Evolutionary conservation across 1,140 invertebrate species (phyloP).

Genomic region (Sycophila sp.): DNA sequence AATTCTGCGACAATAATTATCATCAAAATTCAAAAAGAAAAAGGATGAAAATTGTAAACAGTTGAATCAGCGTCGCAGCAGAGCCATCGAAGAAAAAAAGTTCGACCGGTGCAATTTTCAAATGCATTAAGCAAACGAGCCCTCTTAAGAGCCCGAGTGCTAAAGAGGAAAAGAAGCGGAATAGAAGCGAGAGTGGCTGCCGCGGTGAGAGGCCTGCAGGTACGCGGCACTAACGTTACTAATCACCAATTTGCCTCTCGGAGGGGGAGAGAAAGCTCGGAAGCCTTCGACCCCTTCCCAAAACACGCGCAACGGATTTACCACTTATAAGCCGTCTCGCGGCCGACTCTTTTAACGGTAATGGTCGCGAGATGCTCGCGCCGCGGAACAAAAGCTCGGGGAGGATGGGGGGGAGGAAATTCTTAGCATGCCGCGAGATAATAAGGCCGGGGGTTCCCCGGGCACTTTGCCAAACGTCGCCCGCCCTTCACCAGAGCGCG

Average conservation of each 20-base stretch:
- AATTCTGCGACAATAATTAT: too few species aligned
- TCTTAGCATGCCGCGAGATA: conserved; percentile 17
- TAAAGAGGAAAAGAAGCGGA: neutral
- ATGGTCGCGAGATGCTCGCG: neutral
- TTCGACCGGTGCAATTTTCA: conserved; percentile 4
- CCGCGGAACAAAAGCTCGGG: conserved; percentile 3
- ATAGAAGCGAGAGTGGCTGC: neutral
- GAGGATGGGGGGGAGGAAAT: neutral
- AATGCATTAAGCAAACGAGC: conserved; percentile 27
- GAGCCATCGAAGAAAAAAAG: neutral
- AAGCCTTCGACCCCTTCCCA: too few species aligned
- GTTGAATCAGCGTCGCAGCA: neutral
- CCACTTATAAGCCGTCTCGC: neutral
- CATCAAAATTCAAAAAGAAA: too few species aligned
- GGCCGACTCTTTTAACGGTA: neutral
- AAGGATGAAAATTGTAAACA: too few species aligned
- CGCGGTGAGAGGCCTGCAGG: neutral
- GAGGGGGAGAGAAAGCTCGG: neutral
- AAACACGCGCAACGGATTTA: conserved; percentile 5
- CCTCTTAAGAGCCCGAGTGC: neutral
- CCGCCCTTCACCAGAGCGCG: too few species aligned
- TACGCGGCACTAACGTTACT: neutral
- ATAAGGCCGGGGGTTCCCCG: neutral
- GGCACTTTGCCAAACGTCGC: neutral
- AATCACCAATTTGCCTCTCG: conserved; percentile 22